Evolutionary conservation across 2,888 invertebrate species (phyloP), one percentile per base, ranked within the genome.

Genomic region (Druceiella hillmani): DNA sequence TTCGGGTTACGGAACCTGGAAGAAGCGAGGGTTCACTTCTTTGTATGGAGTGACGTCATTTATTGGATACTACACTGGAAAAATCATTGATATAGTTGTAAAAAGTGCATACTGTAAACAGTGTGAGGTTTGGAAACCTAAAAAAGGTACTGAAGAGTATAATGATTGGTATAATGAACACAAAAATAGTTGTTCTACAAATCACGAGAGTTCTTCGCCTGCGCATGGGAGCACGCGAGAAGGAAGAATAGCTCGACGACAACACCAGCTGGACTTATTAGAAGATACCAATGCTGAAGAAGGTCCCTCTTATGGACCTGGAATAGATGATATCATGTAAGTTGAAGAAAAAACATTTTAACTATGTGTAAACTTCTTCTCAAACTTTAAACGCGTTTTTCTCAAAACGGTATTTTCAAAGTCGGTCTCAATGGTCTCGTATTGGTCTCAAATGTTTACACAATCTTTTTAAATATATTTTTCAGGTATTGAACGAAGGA

Each of bases 391-490:
- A 38, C 33, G 34, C 38, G 22, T 41, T 41, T 38, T 16, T 34
- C 34, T 38, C 34, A 38, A 36, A 36, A 40, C 26, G 9, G 25
- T 37, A 16, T 30, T 40, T 40, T 31, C 34, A 40, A 36, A 33
- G 26, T 9, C 35, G 28, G 29, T 7, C 36, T 36, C 27, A 29
- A 27, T 43, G 37, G 4, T 16, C 35, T 32, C 32, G 31, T 34
- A 43, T 43, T 31, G 10, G 32, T 22, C 12, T 40, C 24, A 43
- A 40, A 38, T 38, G 34, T 33, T 35, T 4, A 39, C 36, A 39
- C 32, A 9, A 36, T 13, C 17, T 40, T 24, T 17, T 42, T 28
- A 38, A 26, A 42, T 42, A 42, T 27, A 38, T 42, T 32, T 24
- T 36, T 38, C 27, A 38, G 20, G 14, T 16, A 38, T 14, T 33